Evolutionary conservation across 2,888 invertebrate genomes (phyloP).

Genomic region (Nephrotoma flavescens): DNA sequence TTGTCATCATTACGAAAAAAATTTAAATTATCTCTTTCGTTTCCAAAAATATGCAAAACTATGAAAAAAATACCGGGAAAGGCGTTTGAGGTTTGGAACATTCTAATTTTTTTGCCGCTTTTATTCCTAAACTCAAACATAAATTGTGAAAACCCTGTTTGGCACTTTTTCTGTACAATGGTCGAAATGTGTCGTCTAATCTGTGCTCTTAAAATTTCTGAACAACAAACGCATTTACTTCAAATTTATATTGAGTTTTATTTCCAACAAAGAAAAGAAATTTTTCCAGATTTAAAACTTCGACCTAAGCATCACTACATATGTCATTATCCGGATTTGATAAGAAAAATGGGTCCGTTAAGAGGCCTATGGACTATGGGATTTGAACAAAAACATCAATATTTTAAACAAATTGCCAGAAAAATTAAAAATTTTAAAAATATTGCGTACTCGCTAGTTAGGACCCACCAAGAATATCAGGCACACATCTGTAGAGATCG

Average conservation of each 20-base stretch:
- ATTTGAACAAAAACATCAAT: conserved; percentile 18
- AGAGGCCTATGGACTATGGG: conserved; percentile 12
- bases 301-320: conserved; percentile 13
- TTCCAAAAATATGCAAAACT: conserved; percentile 4
- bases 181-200: conserved; percentile 8
- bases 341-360: conserved; percentile 10
- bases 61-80: conserved; percentile 6
- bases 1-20: conserved; percentile 1
- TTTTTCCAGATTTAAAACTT: conserved; percentile 9
- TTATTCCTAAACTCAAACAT: not conserved
- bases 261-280: conserved; percentile 4
- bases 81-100: conserved; percentile 5
- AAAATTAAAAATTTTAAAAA: conserved; percentile 15
- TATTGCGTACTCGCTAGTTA: not conserved
- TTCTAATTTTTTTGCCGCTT: conserved; percentile 3
- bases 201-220: conserved; percentile 4
- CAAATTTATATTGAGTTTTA: conserved; percentile 5
- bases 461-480: not conserved
- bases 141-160: conserved; percentile 3
- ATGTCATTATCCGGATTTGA: conserved; percentile 11
- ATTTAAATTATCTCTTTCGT: conserved; percentile 1
- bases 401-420: conserved; percentile 14
- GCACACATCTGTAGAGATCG: not conserved
- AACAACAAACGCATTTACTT: not conserved
- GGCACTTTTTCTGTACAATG: conserved; percentile 6